Evolutionary conservation across 2,888 invertebrate species (phyloP).

Genomic region (Calameuta pallipes): DNA sequence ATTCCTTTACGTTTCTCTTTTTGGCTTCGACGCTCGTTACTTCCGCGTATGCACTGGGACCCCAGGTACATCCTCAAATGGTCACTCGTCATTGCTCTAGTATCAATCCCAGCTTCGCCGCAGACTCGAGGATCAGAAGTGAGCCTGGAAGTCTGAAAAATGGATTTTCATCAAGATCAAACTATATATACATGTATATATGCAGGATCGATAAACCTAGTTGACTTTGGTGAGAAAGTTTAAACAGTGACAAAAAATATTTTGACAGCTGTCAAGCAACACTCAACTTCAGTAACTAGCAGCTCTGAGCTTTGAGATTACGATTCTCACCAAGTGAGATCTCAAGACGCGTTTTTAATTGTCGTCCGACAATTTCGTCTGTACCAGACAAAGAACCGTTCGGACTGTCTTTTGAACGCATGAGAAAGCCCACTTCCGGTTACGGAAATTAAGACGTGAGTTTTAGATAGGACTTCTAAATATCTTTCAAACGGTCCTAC

Average conservation of each 20-base stretch:
- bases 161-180: background rate
- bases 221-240: background rate
- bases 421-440: background rate
- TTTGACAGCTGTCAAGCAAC: background rate
- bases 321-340: background rate
- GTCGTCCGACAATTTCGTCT: background rate
- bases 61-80: background rate
- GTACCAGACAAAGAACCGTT: background rate
- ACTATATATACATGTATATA: background rate
- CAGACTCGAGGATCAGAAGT: background rate
- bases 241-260: background rate
- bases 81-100: background rate
- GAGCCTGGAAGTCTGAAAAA: background rate
- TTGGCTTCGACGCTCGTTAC: background rate
- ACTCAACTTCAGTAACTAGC: background rate
- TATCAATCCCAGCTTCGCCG: background rate
- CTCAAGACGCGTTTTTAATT: background rate
- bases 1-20: background rate
- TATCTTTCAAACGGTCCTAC: background rate
- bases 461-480: background rate
- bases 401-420: background rate
- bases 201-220: background rate
- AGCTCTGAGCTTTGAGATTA: background rate
- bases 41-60: background rate
- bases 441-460: background rate